These are phyloP conservation scores for Parazoanthus darwini DNA, from an alignment of 92 coral and sea anemone species.

Conservation along the genomic window DNA sequence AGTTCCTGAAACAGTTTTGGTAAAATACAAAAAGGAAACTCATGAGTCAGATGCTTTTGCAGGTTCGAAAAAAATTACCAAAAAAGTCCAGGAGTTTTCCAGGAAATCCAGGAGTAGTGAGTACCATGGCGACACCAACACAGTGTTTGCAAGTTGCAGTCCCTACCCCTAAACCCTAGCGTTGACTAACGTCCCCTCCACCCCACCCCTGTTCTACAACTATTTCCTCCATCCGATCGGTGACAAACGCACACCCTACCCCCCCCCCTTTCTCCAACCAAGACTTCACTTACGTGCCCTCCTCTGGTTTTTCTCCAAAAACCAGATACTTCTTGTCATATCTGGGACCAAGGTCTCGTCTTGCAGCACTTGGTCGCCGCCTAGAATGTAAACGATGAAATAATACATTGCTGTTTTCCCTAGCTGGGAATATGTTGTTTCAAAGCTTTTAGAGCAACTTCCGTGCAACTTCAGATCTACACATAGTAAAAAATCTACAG, in stretches of 20 bases:
- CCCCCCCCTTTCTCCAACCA: conserved; percentile 46
- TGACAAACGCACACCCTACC: neutral
- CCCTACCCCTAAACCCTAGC: neutral
- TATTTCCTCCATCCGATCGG: neutral
- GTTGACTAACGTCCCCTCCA: conserved; percentile 58
- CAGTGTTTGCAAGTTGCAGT: too few relatives aligned
- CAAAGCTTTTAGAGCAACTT: too few relatives aligned
- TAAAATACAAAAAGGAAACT: too few relatives aligned
- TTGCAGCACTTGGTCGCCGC: conserved; percentile 69
- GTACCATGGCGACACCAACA: too few relatives aligned
- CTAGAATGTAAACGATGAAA: neutral
- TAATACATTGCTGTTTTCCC: neutral
- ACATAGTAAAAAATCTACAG: too few relatives aligned
- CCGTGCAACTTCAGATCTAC: too few relatives aligned
- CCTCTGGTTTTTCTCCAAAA: conserved; percentile 90
- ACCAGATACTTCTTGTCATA: conserved; percentile 91
- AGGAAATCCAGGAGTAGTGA: too few relatives aligned
- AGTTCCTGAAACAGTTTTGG: too few relatives aligned
- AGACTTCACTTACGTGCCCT: conserved; percentile 64
- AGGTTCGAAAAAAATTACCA: too few relatives aligned
- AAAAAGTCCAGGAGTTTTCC: too few relatives aligned
- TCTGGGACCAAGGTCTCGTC: conserved; percentile 67
- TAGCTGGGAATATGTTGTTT: too few relatives aligned
- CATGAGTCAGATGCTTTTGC: too few relatives aligned
- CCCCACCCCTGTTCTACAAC: conserved; percentile 60